Evolutionary conservation across 2,888 invertebrate genomes (phyloP).

Genomic region (Gryllus longicercus): DNA sequence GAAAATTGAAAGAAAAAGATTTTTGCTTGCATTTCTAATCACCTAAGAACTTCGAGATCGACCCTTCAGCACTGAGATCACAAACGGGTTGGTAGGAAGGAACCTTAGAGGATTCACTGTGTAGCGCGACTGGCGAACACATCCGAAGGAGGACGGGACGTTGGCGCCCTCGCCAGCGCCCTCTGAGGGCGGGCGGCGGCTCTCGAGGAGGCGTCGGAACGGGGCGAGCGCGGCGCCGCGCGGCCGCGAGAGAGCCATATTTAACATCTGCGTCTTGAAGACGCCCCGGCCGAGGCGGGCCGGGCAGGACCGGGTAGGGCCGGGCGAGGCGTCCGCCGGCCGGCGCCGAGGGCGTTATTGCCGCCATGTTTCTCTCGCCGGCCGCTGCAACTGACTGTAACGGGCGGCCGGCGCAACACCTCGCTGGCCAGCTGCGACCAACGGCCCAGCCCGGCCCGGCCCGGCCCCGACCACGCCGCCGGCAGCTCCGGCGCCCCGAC

Average conservation of each 20-base stretch:
- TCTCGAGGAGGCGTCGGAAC: neutral
- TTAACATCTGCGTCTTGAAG: slow-evolving; percentile 17
- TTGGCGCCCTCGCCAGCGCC: too few relatives aligned
- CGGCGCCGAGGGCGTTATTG: neutral
- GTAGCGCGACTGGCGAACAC: too few relatives aligned
- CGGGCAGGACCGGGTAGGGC: neutral
- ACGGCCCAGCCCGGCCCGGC: neutral
- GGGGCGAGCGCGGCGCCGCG: neutral
- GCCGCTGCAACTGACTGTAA: slow-evolving; percentile 10
- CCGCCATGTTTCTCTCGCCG: neutral
- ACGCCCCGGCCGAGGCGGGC: neutral
- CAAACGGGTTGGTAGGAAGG: too few relatives aligned
- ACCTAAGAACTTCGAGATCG: too few relatives aligned
- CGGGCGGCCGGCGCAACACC: neutral
- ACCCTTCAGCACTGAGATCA: too few relatives aligned
- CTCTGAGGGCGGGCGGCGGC: too few relatives aligned
- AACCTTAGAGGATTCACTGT: too few relatives aligned
- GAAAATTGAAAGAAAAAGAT: too few relatives aligned
- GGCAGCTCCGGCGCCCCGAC: too few relatives aligned
- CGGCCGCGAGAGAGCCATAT: neutral
- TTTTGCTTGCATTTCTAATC: too few relatives aligned
- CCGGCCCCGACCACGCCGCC: neutral
- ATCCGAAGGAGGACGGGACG: too few relatives aligned
- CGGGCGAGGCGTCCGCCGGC: neutral
- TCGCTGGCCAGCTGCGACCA: neutral